Conservation (phyloP, 2,113 vertebrate genomes). For the Aegypius monachus region DNA sequence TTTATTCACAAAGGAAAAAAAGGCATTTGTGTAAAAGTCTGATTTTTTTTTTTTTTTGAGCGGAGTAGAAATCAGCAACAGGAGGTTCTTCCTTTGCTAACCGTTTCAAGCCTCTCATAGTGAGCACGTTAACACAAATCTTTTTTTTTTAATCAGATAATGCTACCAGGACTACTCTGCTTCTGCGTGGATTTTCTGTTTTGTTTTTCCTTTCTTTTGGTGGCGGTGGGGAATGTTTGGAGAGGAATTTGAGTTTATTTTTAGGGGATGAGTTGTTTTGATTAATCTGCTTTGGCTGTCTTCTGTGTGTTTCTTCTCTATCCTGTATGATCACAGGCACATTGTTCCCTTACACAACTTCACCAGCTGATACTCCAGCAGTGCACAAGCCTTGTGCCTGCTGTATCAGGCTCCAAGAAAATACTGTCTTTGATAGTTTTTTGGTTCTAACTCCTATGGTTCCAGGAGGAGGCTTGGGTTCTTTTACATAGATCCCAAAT, state of each 20-base stretch:
- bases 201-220: not conserved
- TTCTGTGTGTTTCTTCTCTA: not conserved
- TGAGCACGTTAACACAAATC: not conserved
- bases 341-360: not conserved
- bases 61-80: not conserved
- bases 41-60: rapidly evolving
- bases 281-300: not conserved
- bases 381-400: not conserved
- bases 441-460: not conserved
- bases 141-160: not conserved
- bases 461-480: not conserved
- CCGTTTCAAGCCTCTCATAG: not conserved
- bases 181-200: not conserved
- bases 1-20: not conserved
- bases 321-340: not conserved
- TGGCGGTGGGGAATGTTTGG: not conserved
- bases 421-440: not conserved
- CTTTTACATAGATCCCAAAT: not conserved
- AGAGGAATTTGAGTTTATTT: not conserved
- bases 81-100: not conserved
- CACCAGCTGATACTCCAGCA: not conserved
- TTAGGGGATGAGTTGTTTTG: not conserved
- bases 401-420: not conserved
- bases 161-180: not conserved
- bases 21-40: rapidly evolving